phyloP scores from a whole-genome alignment of 2,888 invertebrate species.

The Mechanitis messenoides region DNA sequence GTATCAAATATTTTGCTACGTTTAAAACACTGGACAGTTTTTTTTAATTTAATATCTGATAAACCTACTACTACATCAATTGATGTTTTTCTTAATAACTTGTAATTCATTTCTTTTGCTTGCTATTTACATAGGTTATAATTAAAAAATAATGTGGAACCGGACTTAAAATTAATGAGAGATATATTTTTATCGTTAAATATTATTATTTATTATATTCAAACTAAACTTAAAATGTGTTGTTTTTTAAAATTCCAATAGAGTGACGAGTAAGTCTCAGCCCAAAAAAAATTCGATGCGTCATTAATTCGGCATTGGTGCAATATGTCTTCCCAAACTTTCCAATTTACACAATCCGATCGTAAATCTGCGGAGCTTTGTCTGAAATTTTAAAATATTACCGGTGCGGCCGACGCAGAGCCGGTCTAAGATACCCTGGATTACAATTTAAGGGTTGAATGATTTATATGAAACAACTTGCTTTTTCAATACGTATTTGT shows the following conservation, averaged over 20 bases:
- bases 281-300: constrained; percentile 22
- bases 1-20: too few relatives aligned
- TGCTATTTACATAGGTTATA: too few relatives aligned
- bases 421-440: constrained; percentile 39
- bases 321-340: constrained; percentile 58
- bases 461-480: constrained; percentile 43
- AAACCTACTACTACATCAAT: too few relatives aligned
- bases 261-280: constrained; percentile 15
- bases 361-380: constrained; percentile 61
- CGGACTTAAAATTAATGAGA: too few relatives aligned
- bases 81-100: too few relatives aligned
- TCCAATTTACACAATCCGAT: constrained; percentile 63
- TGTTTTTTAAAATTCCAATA: constrained; percentile 2
- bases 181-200: background rate
- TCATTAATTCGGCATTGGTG: constrained; percentile 44
- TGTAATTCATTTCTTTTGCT: too few relatives aligned
- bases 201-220: background rate
- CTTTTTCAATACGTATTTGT: constrained; percentile 14
- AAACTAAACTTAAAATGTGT: background rate
- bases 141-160: too few relatives aligned
- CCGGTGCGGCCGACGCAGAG: constrained; percentile 39
- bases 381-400: constrained; percentile 62
- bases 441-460: constrained; percentile 52
- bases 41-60: too few relatives aligned
- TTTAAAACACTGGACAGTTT: too few relatives aligned